phyloP scores from a whole-genome alignment of 1,140 invertebrate species.

The Temnothorax longispinosus region DNA sequence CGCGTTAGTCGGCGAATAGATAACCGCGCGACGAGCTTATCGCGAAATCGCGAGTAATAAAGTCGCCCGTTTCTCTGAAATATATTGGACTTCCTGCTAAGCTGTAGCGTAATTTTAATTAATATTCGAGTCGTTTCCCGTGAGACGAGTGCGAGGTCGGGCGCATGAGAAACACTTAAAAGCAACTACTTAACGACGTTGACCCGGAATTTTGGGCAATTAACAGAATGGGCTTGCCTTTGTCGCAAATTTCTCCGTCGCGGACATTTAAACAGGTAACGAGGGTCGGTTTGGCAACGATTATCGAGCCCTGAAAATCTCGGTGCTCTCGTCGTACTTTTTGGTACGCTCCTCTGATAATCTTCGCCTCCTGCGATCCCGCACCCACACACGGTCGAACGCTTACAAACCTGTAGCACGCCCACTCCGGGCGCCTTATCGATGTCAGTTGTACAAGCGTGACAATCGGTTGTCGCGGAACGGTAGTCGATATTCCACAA shows the following conservation, averaged over 20 bases:
- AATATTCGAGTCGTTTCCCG: conserved; percentile 40
- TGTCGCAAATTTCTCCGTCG: conserved; percentile 41
- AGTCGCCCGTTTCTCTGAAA: conserved; percentile 29
- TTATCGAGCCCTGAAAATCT: conserved; percentile 42
- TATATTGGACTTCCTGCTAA: conserved; percentile 54
- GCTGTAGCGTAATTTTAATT: conserved; percentile 35
- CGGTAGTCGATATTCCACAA: conserved; percentile 8
- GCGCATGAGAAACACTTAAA: conserved; percentile 45
- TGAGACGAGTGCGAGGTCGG: conserved; percentile 8
- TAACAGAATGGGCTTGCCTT: conserved; percentile 18
- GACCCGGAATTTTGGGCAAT: conserved; percentile 55
- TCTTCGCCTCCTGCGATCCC: background rate
- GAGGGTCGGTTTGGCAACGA: conserved; percentile 37
- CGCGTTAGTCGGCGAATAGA: conserved; percentile 39
- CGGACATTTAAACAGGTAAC: conserved; percentile 37
- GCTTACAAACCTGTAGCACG: conserved; percentile 2
- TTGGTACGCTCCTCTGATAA: background rate
- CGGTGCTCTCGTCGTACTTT: background rate
- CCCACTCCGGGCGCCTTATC: conserved; percentile 5
- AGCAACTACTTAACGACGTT: conserved; percentile 46
- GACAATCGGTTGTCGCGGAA: conserved; percentile 34
- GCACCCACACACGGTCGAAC: background rate
- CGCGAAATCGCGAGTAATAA: conserved; percentile 52
- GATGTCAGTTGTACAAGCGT: conserved; percentile 6
- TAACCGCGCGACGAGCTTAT: conserved; percentile 34